Evolutionary conservation across 2,888 invertebrate genomes (phyloP), one percentile per base, ranked within the genome.

Genomic region (Lasioglossum morio): DNA sequence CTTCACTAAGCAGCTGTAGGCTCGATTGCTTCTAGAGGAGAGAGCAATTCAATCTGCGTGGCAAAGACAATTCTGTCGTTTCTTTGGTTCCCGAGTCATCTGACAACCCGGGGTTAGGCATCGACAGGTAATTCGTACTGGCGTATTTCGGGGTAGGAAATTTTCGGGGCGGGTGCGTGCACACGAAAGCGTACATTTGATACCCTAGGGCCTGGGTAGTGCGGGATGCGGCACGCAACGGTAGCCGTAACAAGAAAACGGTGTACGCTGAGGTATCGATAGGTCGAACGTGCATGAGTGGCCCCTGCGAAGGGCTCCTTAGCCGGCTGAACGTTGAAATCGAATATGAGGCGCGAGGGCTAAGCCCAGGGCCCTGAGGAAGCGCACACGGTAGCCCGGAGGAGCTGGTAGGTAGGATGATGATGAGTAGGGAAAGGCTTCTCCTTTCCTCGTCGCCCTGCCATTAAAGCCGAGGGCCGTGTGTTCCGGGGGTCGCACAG

Each of bases 311-410:
- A 84, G 80, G 74, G 81, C 74, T 77, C 73, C 81, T 53, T 80
- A 89, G 75, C 79, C 82, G 83, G 88, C 66, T 81, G 79, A 88
- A 87, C 80, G 84, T 87, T 94, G 94, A 94, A 94, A 93, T 93
- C 91, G 94, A 94, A 94, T 94, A 94, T 92, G 93, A 92, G 91
- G 82, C 84, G 88, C 91, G 86, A 92, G 92, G 91, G 91, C 91
- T 93, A 89, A 93, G 92, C 92, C 85, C 89, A 87, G 34, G 23
- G 69, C 40, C 88, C 89, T 82, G 90, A 90, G 88, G 90, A 91
- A 91, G 91, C 34, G 66, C 91, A 88, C 88, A 91, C 93, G 88
- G 92, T 92, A 93, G 92, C 91, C 43, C 79, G 81, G 87, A 57
- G 57, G n/a, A 57, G n/a, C 57, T 57, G n/a, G 53, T n/a, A 57